Base-by-base conservation (phyloP, 2,797 vertebrate species). In the Thalassophryne amazonica region DNA sequence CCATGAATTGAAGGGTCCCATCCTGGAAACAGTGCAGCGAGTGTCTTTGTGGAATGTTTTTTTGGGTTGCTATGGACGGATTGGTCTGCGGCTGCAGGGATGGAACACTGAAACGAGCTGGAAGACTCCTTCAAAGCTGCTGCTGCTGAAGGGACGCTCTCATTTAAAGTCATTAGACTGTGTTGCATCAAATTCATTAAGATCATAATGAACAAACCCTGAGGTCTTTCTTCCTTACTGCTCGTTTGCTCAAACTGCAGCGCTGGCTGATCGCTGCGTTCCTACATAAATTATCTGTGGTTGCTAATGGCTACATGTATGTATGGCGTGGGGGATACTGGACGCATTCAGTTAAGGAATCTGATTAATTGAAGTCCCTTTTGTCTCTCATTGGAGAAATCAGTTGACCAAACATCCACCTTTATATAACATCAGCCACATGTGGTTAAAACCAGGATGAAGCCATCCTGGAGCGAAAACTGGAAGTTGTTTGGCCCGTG, bases 21-120 rank as follows among this genome's bases (percentile, higher is more conserved):
- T 78, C 74, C 57, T 70, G 62, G 48, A 28, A 33, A 33, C 45
- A 17, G 41, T 43, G 57, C 50, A 22, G 66, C 6, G 1, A 41
- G 47, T 41, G 59, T 54, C 59, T 60, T 74, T n/a, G 1, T 60
- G 54, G 42, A 69, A 65, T 89, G 81, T 89, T 89, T 90, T 78
- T 86, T 86, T 86, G 63, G 55, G 88, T 89, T 88, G 79, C 87
- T 76, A 89, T 78, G 88, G 77, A 80, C 62, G 52, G 60, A 56
- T 76, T 64, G 30, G 79, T 70, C 69, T 84, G 77, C 43, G 80
- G 84, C 75, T 69, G 27, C 63, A 53, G 61, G 48, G 21, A 62
- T 18, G 54, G 50, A 40, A 73, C 18, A 18, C 27, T 78, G 77
- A 74, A 86, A 84, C 62, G 61, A 87, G 72, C 73, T 60, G 61